Evolutionary conservation across 1,140 invertebrate species (phyloP), one percentile per base, ranked within the genome.

Genomic region (Archivesica marissinica): DNA sequence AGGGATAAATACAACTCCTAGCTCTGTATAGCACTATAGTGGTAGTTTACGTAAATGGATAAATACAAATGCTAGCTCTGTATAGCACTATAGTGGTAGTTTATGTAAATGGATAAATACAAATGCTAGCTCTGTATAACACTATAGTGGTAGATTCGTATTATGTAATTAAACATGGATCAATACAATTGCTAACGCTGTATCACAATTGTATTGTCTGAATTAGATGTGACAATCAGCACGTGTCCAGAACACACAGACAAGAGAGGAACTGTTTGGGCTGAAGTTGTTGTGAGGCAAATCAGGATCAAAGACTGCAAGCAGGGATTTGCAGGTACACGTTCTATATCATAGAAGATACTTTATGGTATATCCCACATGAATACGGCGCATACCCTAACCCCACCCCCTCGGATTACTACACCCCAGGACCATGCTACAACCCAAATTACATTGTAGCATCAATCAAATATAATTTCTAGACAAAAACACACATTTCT

Each of bases 181-280:
- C n/a, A n/a, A n/a, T n/a, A n/a, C n/a, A n/a, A n/a, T n/a, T n/a
- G n/a, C n/a, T n/a, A n/a, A n/a, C n/a, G n/a, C n/a, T n/a, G n/a
- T n/a, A n/a, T n/a, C n/a, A n/a, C n/a, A n/a, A n/a, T n/a, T n/a
- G n/a, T n/a, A n/a, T n/a, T n/a, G n/a, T n/a, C n/a, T n/a, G n/a
- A n/a, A n/a, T n/a, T 6, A 59, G 54, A 30, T 25, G 54, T 7
- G 23, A 30, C 7, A 28, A 59, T 59, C 4, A 59, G 33, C 41
- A 44, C 68, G 4, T 74, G 68, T 50, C 68, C 38, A 47, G 25
- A 74, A 44, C 15, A 50, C 15, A 30, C 17, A 25, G 68, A 74
- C n/a, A 33, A 2, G 25, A 44, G 41, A 74, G 68, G 68, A 30
- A 74, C 30, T 2, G 44, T 74, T 7, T 74, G 68, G 68, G 23